Evolutionary conservation across 2,113 vertebrate species (phyloP).

Genomic region (Passer domesticus): DNA sequence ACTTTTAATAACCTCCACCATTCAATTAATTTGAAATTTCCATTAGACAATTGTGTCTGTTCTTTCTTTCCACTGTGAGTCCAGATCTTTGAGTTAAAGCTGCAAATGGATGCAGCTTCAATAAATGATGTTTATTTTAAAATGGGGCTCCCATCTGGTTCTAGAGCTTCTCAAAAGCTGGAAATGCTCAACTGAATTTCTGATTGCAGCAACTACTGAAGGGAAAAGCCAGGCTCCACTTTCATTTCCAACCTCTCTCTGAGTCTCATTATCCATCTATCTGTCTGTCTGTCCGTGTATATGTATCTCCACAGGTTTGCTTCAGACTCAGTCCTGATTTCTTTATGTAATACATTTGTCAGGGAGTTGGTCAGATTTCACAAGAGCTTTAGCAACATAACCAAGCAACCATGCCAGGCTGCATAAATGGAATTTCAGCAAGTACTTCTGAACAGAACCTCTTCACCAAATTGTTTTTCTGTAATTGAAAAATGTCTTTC

Average conservation of each 20-base stretch:
- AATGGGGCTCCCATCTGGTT: background rate
- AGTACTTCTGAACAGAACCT: conserved; percentile 46
- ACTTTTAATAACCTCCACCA: conserved; percentile 10
- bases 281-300: background rate
- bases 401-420: conserved; percentile 41
- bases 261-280: background rate
- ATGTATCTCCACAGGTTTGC: background rate
- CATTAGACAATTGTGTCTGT: background rate
- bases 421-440: conserved; percentile 63
- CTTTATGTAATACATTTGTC: background rate
- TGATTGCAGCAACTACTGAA: background rate
- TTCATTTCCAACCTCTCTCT: background rate
- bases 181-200: background rate
- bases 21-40: conserved; percentile 49
- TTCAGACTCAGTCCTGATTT: background rate
- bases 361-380: background rate
- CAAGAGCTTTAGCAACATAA: conserved; percentile 37
- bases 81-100: background rate
- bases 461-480: conserved; percentile 68
- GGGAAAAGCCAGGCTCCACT: background rate
- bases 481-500: conserved; percentile 69
- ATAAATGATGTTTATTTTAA: background rate
- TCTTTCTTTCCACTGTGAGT: background rate
- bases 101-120: background rate
- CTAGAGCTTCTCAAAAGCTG: background rate